Conservation (phyloP, 2,113 vertebrate genomes). For the Mohoua ochrocephala region DNA sequence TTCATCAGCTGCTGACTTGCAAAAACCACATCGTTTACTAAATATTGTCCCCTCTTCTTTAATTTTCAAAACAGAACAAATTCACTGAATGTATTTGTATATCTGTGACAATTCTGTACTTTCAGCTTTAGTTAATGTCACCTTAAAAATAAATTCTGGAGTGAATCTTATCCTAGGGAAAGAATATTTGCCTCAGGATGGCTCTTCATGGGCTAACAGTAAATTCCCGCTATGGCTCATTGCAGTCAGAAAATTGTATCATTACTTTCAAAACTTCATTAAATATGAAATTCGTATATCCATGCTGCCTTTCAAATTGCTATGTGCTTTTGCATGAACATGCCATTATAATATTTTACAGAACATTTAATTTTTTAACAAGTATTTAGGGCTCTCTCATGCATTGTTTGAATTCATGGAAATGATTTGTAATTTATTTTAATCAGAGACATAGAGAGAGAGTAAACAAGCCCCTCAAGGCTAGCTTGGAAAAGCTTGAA, state of each 20-base stretch:
- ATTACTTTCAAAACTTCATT: not conserved
- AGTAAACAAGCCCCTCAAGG: constrained; percentile 10
- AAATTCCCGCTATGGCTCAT: not conserved
- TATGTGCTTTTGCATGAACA: not conserved
- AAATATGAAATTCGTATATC: not conserved
- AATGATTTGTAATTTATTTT: constrained; percentile 40
- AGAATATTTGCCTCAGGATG: not conserved
- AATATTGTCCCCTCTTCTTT: not conserved
- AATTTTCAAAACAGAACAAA: not conserved
- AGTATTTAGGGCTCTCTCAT: constrained; percentile 1
- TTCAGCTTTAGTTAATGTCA: not conserved
- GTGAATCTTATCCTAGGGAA: not conserved
- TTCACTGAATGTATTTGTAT: not conserved
- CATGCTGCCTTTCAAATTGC: not conserved
- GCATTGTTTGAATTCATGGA: not conserved
- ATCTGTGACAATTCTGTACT: not conserved
- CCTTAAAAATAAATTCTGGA: not conserved
- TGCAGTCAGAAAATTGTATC: not conserved
- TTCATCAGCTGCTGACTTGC: not conserved
- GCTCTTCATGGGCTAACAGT: not conserved
- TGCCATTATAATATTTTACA: not conserved
- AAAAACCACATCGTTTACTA: not conserved
- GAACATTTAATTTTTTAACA: not conserved
- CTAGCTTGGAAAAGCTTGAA: not conserved
- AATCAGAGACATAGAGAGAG: not conserved